Conservation (phyloP, 1,140 invertebrate genomes). For the Bombus sylvicola region DNA sequence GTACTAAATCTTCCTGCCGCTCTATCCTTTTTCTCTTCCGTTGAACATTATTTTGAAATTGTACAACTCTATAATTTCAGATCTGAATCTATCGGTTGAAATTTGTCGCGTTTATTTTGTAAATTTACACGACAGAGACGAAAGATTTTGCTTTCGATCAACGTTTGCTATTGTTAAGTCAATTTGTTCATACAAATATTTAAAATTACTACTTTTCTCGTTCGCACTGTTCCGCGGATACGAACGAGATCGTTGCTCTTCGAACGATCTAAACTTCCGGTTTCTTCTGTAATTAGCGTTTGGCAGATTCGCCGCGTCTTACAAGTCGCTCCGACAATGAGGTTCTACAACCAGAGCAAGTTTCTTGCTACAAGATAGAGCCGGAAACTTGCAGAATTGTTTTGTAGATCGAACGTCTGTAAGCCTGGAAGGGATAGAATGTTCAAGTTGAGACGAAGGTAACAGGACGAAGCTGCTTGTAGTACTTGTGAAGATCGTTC, state of each 20-base stretch:
- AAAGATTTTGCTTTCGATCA: too few species aligned
- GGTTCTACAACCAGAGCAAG: background rate
- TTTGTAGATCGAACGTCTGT: background rate
- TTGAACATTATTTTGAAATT: too few species aligned
- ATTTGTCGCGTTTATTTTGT: too few species aligned
- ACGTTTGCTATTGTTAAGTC: too few species aligned
- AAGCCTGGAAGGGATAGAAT: too few species aligned
- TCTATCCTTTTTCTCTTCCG: background rate
- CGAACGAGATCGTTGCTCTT: background rate
- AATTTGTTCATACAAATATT: background rate
- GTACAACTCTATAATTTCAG: too few species aligned
- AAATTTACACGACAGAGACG: background rate
- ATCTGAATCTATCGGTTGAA: too few species aligned
- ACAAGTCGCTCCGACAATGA: too few species aligned
- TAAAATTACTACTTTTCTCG: background rate
- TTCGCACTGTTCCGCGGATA: background rate
- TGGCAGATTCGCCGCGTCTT: background rate
- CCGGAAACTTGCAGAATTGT: background rate
- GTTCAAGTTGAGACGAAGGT: background rate
- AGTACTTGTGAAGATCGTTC: background rate
- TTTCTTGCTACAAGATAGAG: background rate
- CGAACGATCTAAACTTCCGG: background rate
- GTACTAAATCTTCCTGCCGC: background rate
- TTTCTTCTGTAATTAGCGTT: background rate
- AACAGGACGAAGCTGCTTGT: background rate